Base-by-base conservation (phyloP, 2,797 vertebrate species). In the Halcyon smyrnensis region DNA sequence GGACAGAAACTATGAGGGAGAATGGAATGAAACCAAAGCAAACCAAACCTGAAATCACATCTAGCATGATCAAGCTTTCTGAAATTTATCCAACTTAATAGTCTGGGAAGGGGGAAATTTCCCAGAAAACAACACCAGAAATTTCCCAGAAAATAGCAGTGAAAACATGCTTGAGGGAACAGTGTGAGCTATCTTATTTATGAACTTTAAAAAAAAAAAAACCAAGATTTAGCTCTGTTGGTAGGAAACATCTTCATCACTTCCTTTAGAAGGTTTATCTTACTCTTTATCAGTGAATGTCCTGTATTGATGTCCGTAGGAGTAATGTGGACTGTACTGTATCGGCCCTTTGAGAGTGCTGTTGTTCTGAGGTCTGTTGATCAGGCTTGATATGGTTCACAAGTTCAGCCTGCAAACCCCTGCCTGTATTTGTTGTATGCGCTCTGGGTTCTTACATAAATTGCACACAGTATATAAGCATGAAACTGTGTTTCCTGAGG, bases 351-450 rank as follows among this genome's bases (percentile, higher is more conserved):
- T 48, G 36, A 53, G 74, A 64, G 45, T 27, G n/a, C 13, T 59
- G 43, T 0, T 78, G 27, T 39, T 83, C 43, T 50, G 63, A 83
- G 30, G 41, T 68, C 36, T 45, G 41, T 25, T 85, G 34, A 56
- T 41, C 62, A 81, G 74, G 39, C 28, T 86, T 57, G 46, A 39
- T 63, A 3, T 0, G 8, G 30, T 53, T 41, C n/a, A 28, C 60
- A 86, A 86, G 62, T 25, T 86, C 50, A 79, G 28, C 17, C 62
- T 86, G 34, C 59, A 82, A 93, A 92, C 62, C 53, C 50, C 67
- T 70, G 65, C 37, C 30, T 11, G 2, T 4, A 7, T 73, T 68
- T 48, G 12, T 68, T 71, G 21, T 30, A 12, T 21, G 59, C 56
- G 9, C 23, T 70, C 45, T 73, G 30, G 20, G 27, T 65, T 68